Percentiles rank a stretch among this genome's conserved stretches.
Evolutionary conservation across 2,888 invertebrate genomes (phyloP).

Genomic region (Clivina fossor): DNA sequence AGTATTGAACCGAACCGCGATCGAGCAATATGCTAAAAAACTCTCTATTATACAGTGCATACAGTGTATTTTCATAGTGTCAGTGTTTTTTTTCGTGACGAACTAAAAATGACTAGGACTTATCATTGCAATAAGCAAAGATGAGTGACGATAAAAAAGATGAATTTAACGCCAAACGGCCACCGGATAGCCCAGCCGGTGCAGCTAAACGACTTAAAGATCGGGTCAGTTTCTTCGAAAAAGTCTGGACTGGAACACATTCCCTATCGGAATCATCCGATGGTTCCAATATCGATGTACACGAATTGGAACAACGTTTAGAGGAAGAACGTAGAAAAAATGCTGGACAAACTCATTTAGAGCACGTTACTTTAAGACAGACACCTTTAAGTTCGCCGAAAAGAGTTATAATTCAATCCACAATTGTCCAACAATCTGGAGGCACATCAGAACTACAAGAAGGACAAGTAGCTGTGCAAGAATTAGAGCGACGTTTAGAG

Average conservation of each 20-base stretch:
- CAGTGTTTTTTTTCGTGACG: neutral
- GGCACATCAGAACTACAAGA: too few species aligned
- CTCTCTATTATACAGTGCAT: too few species aligned
- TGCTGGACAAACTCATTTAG: constrained; percentile 56
- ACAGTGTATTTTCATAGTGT: too few species aligned
- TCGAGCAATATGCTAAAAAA: constrained; percentile 8
- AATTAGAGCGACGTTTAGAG: constrained; percentile 44
- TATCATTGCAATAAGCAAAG: constrained; percentile 19
- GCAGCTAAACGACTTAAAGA: constrained; percentile 64
- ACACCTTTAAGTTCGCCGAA: constrained; percentile 53
- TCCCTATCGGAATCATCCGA: constrained; percentile 48
- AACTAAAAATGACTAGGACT: constrained; percentile 25
- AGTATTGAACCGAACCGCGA: constrained; percentile 49
- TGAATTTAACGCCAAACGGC: constrained; percentile 47
- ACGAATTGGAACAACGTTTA: constrained; percentile 44
- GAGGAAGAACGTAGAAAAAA: constrained; percentile 44
- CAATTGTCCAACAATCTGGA: too few species aligned
- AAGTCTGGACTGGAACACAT: constrained; percentile 66
- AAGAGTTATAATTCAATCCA: constrained; percentile 41
- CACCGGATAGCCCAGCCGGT: constrained; percentile 49
- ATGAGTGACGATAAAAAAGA: constrained; percentile 44
- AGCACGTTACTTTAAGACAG: constrained; percentile 61
- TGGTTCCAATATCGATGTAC: constrained; percentile 44
- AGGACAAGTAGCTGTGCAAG: constrained; percentile 45
- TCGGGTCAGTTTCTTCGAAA: constrained; percentile 78